Base-by-base conservation (phyloP, 1,140 invertebrate species). In the Zaprionus lachaisei region DNA sequence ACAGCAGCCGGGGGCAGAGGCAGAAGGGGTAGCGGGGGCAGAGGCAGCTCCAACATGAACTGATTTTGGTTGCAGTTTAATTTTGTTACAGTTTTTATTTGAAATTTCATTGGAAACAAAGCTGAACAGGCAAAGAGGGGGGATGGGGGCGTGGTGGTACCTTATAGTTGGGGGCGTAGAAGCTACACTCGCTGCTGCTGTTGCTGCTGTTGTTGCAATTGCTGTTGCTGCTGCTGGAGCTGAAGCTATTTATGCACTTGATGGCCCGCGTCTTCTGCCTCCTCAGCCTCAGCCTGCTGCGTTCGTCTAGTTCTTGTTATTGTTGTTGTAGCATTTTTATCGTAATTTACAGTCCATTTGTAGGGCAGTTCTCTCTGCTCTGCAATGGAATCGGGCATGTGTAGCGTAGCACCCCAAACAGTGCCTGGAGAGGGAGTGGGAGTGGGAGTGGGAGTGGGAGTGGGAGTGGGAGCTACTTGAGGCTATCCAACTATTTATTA, bases 241-340 rank as follows among this genome's bases (percentile, higher is more conserved):
- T 38, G 14, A 15, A 41, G 41, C 34, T 74, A 69, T 69, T 74
- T 69, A 69, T 74, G 72, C 72, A 70, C 66, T 74, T 74, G 72
- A 73, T 73, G 55, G n/a, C 12, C 55, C 7, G 14, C 63, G 15
- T 24, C 51, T 26, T 37, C 56, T 58, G 28, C 56, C 15, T 66
- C 14, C 22, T 3, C 20, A 14, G 14, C 1, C 14, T n/a, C 17
- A 7, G 37, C 20, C 37, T 66, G 61, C 64, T 20, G 37, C 15
- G 47, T 5, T 22, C 20, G 47, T 24, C 47, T 51, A 24, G 31
- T 22, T 47, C 15, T 22, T 55, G 26, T 31, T 54, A n/a, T 17
- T 67, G 56, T 51, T 51, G 22, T 51, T 51, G 22, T 22, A 24
- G 47, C 47, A 22, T 51, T 34, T 34, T 61, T 63, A 63, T 63